These are phyloP conservation scores for Nysson spinosus DNA, from an alignment of 2,888 invertebrate species.

Conservation along the genomic window DNA sequence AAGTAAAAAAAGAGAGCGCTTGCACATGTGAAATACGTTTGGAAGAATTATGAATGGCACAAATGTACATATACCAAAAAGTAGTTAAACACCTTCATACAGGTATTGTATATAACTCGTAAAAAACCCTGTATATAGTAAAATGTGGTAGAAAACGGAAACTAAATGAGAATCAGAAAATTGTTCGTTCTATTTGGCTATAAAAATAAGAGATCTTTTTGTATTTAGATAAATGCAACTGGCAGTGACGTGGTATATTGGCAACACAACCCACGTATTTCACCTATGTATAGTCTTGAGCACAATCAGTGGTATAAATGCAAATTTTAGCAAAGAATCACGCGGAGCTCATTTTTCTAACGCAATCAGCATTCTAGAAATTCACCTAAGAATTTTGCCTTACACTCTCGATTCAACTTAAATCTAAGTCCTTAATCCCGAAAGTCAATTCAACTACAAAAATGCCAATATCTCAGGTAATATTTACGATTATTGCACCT, in stretches of 20 bases:
- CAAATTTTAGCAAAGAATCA: not conserved
- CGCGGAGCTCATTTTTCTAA: slow-evolving; percentile 9
- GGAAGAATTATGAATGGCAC: slow-evolving; percentile 7
- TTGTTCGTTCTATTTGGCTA: not conserved
- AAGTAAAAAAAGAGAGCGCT: not conserved
- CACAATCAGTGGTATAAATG: slow-evolving; percentile 19
- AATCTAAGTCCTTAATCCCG: not conserved
- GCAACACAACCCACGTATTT: slow-evolving; percentile 3
- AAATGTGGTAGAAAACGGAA: slow-evolving; percentile 14
- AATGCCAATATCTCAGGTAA: slow-evolving; percentile 2
- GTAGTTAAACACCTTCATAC: too few species aligned
- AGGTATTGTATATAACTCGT: not conserved
- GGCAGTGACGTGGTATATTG: slow-evolving; percentile 34
- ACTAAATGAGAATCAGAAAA: slow-evolving; percentile 2
- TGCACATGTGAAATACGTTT: slow-evolving; percentile 20
- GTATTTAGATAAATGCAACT: slow-evolving; percentile 55
- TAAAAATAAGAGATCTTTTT: slow-evolving; percentile 30
- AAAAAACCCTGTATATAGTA: slow-evolving; percentile 13
- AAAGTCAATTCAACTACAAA: slow-evolving; percentile 2
- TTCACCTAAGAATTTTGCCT: too few species aligned
- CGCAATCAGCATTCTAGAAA: slow-evolving; percentile 3
- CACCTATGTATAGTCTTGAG: slow-evolving; percentile 34
- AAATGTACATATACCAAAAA: not conserved
- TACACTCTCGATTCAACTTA: not conserved
- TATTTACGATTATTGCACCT: slow-evolving; percentile 14